Evolutionary conservation across 64 coral and sea anemone genomes (phyloP).

Genomic region (Montipora cactus): DNA sequence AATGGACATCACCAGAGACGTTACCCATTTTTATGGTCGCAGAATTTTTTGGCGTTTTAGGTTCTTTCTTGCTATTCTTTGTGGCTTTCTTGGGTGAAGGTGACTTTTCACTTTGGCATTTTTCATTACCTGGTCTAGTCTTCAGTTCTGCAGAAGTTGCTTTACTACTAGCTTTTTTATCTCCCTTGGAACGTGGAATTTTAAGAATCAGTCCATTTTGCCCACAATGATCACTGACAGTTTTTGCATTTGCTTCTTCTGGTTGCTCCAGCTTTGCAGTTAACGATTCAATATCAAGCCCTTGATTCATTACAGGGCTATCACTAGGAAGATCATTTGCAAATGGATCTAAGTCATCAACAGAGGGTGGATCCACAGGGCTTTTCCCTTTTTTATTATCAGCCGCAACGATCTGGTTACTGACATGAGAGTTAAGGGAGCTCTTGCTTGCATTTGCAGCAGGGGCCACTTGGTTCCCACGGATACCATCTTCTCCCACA

Average conservation of each 20-base stretch:
- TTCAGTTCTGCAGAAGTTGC: neutral
- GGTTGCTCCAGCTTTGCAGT: conserved; percentile 20
- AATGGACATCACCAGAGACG: conserved; percentile 13
- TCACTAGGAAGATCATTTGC: neutral
- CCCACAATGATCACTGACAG: neutral
- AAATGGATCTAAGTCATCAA: neutral
- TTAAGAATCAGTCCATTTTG: conserved; percentile 8
- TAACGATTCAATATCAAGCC: conserved; percentile 25
- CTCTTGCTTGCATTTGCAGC: conserved; percentile 54
- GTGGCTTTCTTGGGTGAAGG: neutral
- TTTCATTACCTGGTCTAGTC: neutral
- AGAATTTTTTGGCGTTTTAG: conserved; percentile 28
- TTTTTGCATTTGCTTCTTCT: neutral
- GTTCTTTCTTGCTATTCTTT: conserved; percentile 30
- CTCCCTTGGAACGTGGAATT: neutral
- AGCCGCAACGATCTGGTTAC: neutral
- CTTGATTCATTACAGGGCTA: conserved; percentile 15
- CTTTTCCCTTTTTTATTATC: conserved; percentile 13
- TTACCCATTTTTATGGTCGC: conserved; percentile 31
- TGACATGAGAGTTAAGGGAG: conserved; percentile 35
- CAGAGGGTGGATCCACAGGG: neutral
- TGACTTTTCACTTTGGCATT: neutral
- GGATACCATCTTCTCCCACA: conserved; percentile 83
- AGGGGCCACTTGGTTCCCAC: conserved; percentile 88
- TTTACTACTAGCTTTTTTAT: conserved; percentile 25